Base-by-base conservation (phyloP, 2,888 invertebrate genomes). In the Caenorhabditis sp. region DNA sequence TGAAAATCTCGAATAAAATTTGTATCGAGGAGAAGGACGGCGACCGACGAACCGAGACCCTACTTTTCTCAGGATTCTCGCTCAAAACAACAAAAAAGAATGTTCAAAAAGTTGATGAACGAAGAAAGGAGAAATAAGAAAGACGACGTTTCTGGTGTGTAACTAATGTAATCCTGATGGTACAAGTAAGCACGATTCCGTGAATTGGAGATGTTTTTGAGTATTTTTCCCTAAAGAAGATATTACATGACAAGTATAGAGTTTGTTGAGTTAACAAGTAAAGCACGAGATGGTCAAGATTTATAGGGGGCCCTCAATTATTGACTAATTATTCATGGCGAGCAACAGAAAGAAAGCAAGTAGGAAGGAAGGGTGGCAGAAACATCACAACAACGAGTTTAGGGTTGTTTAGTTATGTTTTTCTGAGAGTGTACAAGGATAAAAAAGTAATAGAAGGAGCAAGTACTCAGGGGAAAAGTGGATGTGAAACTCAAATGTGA, bases 261-360 rank as follows among this genome's bases (percentile, higher is more conserved):
- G 50, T 60, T 61, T 32, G 18, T 70, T 20, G 53, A 28, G 40
- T 4, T 26, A 4, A 44, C 26, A 61, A 71, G 47, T 60, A 22
- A 18, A 71, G 37, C 5, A 61, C 62, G 53, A 40, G 61, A 62
- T 71, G 71, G 55, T 62, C 72, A 64, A 64, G 72, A 72, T 72
- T 64, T 72, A 65, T 72, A 60, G 53, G 71, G 50, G 26, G 53
- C 64, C 64, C 72, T 56, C 72, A 72, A 72, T 72, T 72, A 72
- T 72, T 64, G 72, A 18, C 72, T 72, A 72, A 72, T 72, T 72
- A 72, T 72, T 64, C 62, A 62, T 64, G 56, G 56, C 56, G 20
- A 62, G 50, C 24, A 35, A 51, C 61, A 61, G 28, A 20, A 44
- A 51, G 37, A 40, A 40, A 40, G 40, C 24, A 20, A 18, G 26